A percentile compares a stretch with the other conserved stretches of the same genome.
phyloP scores from a whole-genome alignment of 2,888 invertebrate species.

The Tetragonisca angustula region DNA sequence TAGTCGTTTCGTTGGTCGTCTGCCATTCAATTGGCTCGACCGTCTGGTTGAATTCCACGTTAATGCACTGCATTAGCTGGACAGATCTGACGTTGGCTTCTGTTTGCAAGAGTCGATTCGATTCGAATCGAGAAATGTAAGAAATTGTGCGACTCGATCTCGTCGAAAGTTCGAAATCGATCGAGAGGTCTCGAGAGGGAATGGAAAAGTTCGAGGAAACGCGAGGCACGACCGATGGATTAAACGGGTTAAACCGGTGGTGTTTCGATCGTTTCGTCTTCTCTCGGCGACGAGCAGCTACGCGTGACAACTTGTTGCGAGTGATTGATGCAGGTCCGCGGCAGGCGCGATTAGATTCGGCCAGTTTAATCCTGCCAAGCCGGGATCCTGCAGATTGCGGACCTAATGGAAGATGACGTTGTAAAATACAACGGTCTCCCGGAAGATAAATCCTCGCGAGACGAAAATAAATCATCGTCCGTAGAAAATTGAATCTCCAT shows the following conservation, averaged over 20 bases:
- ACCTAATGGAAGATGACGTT: conserved; percentile 67
- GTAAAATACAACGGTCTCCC: conserved; percentile 62
- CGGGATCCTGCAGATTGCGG: conserved; percentile 48
- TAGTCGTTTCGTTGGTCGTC: conserved; percentile 41
- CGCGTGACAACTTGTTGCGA: conserved; percentile 53
- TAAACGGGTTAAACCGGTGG: not conserved
- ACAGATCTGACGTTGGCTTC: no score
- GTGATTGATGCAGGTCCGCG: conserved; percentile 41
- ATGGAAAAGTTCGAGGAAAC: no score
- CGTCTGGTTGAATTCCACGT: conserved; percentile 31
- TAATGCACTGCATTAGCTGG: conserved; percentile 30
- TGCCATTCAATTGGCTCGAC: conserved; percentile 5
- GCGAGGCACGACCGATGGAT: no score
- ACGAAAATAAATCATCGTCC: conserved; percentile 68
- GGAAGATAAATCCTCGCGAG: conserved; percentile 63
- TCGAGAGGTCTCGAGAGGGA: no score
- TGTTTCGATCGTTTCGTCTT: not conserved
- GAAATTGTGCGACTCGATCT: no score
- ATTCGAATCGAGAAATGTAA: no score
- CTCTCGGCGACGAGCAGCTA: conserved; percentile 8
- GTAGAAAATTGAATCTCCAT: conserved; percentile 64
- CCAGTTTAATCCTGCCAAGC: conserved; percentile 44
- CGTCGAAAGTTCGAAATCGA: no score
- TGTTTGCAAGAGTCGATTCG: no score
- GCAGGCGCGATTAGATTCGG: conserved; percentile 47